Conservation (phyloP, 1,140 invertebrate genomes). For the Zaprionus nigranus region DNA sequence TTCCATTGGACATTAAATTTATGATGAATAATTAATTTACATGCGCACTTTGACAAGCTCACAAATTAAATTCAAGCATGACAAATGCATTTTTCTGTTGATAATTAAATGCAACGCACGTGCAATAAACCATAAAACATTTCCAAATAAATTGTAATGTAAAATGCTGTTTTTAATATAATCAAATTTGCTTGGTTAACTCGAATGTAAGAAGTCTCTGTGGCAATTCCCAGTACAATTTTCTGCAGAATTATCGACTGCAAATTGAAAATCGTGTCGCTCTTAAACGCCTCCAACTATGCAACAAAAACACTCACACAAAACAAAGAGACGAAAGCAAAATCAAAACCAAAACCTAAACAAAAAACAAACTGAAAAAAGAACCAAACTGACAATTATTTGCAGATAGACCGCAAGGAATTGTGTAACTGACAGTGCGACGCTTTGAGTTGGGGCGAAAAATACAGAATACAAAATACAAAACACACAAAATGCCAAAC, state of each 20-base stretch:
- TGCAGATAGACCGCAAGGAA: constrained; percentile 55
- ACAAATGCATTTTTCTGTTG: neutral
- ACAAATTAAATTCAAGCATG: neutral
- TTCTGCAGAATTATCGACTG: neutral
- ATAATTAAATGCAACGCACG: neutral
- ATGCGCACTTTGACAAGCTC: neutral
- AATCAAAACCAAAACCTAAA: constrained; percentile 5
- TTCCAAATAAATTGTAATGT: no score
- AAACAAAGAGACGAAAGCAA: constrained; percentile 8
- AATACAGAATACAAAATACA: neutral
- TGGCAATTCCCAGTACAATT: neutral
- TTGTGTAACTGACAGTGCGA: constrained; percentile 55
- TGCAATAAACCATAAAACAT: neutral
- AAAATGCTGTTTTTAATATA: neutral
- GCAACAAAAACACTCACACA: constrained; percentile 9
- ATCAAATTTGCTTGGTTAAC: neutral
- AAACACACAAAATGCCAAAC: constrained; percentile 32
- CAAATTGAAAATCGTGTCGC: neutral
- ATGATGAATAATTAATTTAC: neutral
- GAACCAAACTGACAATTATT: constrained; percentile 50
- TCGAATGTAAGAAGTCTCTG: neutral
- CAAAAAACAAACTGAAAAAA: constrained; percentile 31
- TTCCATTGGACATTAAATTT: neutral
- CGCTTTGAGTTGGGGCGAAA: constrained; percentile 13
- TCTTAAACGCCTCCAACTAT: constrained; percentile 11